Evolutionary conservation across 2,113 vertebrate species (phyloP).

Genomic region (Diphyllodes magnificus): DNA sequence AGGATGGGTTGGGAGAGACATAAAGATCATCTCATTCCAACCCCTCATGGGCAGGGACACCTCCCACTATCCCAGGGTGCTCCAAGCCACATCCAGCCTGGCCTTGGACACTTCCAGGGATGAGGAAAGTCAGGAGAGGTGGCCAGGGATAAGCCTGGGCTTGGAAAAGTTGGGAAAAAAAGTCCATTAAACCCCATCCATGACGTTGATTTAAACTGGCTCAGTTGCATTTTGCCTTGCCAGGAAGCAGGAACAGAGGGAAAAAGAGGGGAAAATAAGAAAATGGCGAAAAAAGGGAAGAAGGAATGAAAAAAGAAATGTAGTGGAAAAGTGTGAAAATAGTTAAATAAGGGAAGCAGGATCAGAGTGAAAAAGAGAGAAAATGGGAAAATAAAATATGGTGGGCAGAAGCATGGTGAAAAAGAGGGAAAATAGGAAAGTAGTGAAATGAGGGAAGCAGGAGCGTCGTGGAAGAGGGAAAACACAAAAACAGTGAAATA

Average conservation of each 20-base stretch:
- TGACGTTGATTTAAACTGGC: fast-evolving
- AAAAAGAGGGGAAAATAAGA: neutral
- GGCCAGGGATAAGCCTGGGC: neutral
- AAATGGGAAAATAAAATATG: neutral
- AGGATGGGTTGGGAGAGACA: neutral
- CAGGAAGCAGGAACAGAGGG: neutral
- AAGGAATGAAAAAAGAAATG: fast-evolving
- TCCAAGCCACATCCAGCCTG: fast-evolving
- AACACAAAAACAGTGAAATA: fast-evolving
- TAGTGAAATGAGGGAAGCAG: fast-evolving
- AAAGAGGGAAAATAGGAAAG: neutral
- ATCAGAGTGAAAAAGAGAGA: neutral
- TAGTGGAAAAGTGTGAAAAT: neutral
- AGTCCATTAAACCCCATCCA: neutral
- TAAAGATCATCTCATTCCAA: neutral
- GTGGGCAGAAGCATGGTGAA: neutral
- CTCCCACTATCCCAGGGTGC: neutral
- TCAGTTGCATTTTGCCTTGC: neutral
- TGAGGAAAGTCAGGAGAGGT: neutral
- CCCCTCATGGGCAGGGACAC: neutral
- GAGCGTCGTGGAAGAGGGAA: fast-evolving
- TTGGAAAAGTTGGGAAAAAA: neutral
- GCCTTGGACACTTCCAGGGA: neutral
- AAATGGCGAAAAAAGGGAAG: neutral
- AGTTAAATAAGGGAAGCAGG: neutral